Evolutionary conservation across 35 echinoderm and acorn worm species (phyloP).

Genomic region (Apostichopus japonicus): DNA sequence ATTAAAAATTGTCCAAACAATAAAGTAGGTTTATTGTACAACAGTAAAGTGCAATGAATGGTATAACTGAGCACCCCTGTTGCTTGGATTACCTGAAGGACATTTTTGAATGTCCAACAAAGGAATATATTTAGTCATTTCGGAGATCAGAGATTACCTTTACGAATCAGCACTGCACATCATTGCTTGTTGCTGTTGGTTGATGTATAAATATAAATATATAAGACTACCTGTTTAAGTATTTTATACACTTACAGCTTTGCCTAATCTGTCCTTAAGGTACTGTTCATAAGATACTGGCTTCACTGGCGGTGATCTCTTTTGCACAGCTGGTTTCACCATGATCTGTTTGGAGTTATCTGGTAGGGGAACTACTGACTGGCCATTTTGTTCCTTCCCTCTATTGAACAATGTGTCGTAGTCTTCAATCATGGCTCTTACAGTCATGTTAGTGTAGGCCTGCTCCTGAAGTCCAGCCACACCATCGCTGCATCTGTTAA

Average conservation of each 20-base stretch:
- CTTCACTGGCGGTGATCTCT: conserved; percentile 80
- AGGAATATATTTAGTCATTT: too few species aligned
- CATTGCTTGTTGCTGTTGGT: too few species aligned
- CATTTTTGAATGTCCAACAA: too few species aligned
- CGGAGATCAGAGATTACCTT: too few species aligned
- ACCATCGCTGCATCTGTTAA: conserved; percentile 85
- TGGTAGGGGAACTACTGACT: background rate
- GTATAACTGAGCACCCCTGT: too few species aligned
- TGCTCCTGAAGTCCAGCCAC: conserved; percentile 86
- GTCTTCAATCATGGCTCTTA: conserved; percentile 82
- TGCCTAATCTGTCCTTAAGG: conserved; percentile 44
- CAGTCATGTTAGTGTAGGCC: conserved; percentile 81
- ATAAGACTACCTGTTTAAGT: too few species aligned
- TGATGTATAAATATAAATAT: too few species aligned
- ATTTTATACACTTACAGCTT: conserved; percentile 47
- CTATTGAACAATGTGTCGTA: conserved; percentile 68
- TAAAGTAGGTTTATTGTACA: too few species aligned
- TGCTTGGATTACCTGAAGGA: too few species aligned
- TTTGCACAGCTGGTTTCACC: conserved; percentile 79
- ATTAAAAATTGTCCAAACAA: too few species aligned
- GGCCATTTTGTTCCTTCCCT: background rate
- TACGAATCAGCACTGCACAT: too few species aligned
- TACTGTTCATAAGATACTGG: conserved; percentile 74
- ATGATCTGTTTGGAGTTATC: conserved; percentile 78
- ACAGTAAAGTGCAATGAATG: too few species aligned